phyloP scores from a whole-genome alignment of 1,140 invertebrate species.

The Papilio dardanus region DNA sequence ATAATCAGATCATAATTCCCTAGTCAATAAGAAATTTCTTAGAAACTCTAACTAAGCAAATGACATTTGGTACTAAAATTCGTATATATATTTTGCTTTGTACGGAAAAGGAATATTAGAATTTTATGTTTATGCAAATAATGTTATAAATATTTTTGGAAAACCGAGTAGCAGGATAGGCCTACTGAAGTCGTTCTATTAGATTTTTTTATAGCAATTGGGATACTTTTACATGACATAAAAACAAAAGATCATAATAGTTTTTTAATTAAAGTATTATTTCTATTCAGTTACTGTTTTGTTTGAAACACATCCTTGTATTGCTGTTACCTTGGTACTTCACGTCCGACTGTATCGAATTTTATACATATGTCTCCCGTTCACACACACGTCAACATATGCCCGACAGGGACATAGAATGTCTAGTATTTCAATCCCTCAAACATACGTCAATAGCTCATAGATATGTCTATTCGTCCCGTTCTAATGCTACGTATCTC shows the following conservation, averaged over 20 bases:
- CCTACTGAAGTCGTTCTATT: no score
- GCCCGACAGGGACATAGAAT: conserved; percentile 46
- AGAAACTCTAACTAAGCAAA: neutral
- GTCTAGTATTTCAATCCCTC: conserved; percentile 43
- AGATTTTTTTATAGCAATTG: no score
- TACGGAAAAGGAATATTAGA: no score
- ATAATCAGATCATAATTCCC: neutral
- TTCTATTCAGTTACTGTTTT: neutral
- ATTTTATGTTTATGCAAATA: no score
- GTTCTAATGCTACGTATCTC: conserved; percentile 39
- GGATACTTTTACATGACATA: no score
- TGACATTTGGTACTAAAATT: neutral
- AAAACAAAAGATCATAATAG: neutral
- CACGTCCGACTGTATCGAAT: conserved; percentile 41
- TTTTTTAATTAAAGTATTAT: neutral
- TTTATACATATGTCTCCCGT: conserved; percentile 42
- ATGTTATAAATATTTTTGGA: no score
- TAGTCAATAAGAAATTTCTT: neutral
- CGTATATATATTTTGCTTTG: no score
- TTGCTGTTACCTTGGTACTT: conserved; percentile 52
- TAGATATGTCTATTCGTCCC: conserved; percentile 48
- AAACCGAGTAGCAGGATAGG: no score
- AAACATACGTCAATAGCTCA: conserved; percentile 49
- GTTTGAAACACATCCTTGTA: conserved; percentile 30
- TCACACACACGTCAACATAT: conserved; percentile 41